Evolutionary conservation across 2,888 invertebrate species (phyloP), one percentile per base, ranked within the genome.

Genomic region (Phymatocera aterrima): DNA sequence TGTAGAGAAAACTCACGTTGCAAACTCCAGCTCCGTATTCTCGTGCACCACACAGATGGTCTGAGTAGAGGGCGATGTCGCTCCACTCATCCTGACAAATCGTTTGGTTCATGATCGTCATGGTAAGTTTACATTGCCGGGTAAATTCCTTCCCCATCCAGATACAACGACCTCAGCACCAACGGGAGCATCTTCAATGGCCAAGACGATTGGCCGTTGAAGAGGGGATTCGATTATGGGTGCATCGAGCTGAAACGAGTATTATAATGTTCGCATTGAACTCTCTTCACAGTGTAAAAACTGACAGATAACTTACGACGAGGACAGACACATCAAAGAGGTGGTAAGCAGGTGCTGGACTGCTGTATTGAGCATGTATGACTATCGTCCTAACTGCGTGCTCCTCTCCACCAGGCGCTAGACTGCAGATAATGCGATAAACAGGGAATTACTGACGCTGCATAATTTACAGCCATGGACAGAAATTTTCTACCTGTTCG

Each of bases 401-500:
- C 24, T 48, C 24, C 15, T 34, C 57, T 21, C 74, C 74, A 0
- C 74, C 74, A 6, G 21, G 34, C n/a, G 40, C 37, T 37, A 74
- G 24, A 24, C 74, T 74, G n/a, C 4, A 37, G 31, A 8, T 18
- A 51, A 72, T n/a, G 10, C 15, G 1, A 64, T 37, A 8, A 24
- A 8, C 5, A 64, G 12, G 21, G 21, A 10, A 6, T 12, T 46
- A 24, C 4, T 34, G 51, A 51, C 48, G 48, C n/a, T 43, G 51
- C 10, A 64, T 21, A 48, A 31, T 18, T 51, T 31, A 31, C 21
- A 12, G 4, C 15, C 3, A 65, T 24, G 21, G 6, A n/a, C 10
- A 70, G 10, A 51, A 48, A 31, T 70, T 31, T 6, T 31, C 34
- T 46, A 78, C 78, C 78, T 80, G 70, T 78, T 81, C 31, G 78